Evolutionary conservation across 1,140 invertebrate genomes (phyloP).

Genomic region (Agrypnia vestita): DNA sequence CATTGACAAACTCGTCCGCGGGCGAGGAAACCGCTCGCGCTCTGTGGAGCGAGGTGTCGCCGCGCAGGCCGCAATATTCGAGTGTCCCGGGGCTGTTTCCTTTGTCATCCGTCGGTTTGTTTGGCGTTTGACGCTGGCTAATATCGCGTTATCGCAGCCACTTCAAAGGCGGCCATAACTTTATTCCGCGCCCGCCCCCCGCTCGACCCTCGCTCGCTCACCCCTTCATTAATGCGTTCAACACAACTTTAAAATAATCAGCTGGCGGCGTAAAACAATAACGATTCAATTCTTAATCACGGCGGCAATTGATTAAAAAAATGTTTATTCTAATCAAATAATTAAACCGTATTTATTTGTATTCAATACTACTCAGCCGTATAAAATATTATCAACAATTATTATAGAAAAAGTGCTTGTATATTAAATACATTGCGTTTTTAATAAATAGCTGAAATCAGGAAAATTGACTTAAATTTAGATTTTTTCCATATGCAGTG

Average conservation of each 20-base stretch:
- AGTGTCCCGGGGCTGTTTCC: slow-evolving; percentile 22
- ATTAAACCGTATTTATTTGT: too few relatives aligned
- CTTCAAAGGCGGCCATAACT: slow-evolving; percentile 40
- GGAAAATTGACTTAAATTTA: too few relatives aligned
- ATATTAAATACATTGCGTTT: too few relatives aligned
- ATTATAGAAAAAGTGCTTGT: too few relatives aligned
- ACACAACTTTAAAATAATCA: background rate
- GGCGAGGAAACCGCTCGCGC: slow-evolving; percentile 41
- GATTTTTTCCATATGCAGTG: too few relatives aligned
- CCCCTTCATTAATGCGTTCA: background rate
- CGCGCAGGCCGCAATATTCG: slow-evolving; percentile 33
- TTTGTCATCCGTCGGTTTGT: slow-evolving; percentile 41
- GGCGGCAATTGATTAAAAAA: too few relatives aligned
- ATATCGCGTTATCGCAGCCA: slow-evolving; percentile 50
- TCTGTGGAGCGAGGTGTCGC: slow-evolving; percentile 39
- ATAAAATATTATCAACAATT: too few relatives aligned
- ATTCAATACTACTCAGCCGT: too few relatives aligned
- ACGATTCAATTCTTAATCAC: too few relatives aligned
- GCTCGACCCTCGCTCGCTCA: background rate
- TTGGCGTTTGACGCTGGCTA: slow-evolving; percentile 48
- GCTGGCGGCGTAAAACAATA: too few relatives aligned
- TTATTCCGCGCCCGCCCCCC: background rate
- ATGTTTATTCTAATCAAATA: too few relatives aligned
- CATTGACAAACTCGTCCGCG: slow-evolving; percentile 18
- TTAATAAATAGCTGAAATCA: too few relatives aligned